Conservation (phyloP, 2,797 vertebrate genomes). For the Molossus molossus region DNA sequence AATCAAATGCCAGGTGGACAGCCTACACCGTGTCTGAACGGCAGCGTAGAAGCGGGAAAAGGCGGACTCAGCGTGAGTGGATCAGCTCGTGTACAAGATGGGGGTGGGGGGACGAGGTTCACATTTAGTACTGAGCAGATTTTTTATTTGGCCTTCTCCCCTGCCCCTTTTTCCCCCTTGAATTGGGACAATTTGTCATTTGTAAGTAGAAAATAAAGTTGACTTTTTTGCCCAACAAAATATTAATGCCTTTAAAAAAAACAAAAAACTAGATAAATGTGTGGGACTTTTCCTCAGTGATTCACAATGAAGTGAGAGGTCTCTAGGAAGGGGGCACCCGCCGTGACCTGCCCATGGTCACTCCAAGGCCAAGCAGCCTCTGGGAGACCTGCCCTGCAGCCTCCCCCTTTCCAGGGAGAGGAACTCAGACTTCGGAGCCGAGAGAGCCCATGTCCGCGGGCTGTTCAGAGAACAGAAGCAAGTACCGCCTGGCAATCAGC, state of each 20-base stretch:
- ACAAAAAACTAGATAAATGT: not conserved
- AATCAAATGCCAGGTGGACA: not conserved
- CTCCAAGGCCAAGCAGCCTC: not conserved
- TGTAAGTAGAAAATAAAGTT: constrained; percentile 21
- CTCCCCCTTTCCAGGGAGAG: not conserved
- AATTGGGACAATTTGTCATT: not conserved
- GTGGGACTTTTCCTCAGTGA: not conserved
- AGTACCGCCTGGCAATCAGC: not conserved
- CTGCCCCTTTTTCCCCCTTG: not conserved
- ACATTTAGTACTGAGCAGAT: not conserved
- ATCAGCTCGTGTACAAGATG: not conserved
- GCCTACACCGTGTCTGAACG: too few species aligned
- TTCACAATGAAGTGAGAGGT: not conserved
- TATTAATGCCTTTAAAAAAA: not conserved
- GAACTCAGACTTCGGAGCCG: not conserved
- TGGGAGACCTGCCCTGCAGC: not conserved
- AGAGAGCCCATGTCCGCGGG: not conserved
- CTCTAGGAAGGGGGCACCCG: not conserved
- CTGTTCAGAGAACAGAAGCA: not conserved
- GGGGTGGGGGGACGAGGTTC: not conserved
- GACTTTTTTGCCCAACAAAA: not conserved
- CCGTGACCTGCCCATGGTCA: not conserved
- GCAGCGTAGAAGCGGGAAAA: not conserved
- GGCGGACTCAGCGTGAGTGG: not conserved
- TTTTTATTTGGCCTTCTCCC: not conserved